phyloP scores from a whole-genome alignment of 2,888 invertebrate genomes.

The Periphyllus acericola region DNA sequence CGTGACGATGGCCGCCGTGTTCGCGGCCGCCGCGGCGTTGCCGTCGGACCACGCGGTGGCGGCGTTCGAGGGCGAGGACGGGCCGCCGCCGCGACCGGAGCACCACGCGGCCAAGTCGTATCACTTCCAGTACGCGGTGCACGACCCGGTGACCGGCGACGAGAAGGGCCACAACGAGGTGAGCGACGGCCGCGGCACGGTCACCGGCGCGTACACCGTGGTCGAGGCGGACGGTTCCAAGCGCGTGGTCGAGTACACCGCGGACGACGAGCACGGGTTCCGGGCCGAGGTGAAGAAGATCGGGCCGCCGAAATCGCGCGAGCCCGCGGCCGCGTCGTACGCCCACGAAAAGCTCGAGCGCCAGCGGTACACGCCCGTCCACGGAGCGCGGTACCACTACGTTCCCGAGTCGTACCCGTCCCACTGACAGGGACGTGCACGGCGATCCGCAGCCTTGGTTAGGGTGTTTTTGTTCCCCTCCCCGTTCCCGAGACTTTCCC shows the following conservation, averaged over 20 bases:
- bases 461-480: no score
- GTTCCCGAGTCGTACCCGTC: not conserved
- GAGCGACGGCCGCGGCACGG: conserved; percentile 39
- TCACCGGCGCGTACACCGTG: conserved; percentile 43
- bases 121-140: conserved; percentile 38
- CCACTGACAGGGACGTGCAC: not conserved
- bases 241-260: conserved; percentile 49
- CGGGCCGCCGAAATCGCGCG: not conserved
- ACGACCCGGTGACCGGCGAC: conserved; percentile 49
- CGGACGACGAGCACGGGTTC: conserved; percentile 49
- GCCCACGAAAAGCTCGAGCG: not conserved
- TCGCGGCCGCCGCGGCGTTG: not conserved
- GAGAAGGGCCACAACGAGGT: conserved; percentile 34
- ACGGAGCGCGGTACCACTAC: not conserved
- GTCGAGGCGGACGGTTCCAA: conserved; percentile 53
- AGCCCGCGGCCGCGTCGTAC: not conserved
- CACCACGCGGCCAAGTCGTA: not conserved
- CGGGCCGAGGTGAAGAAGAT: conserved; percentile 39
- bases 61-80: not conserved
- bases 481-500: no score
- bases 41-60: not conserved
- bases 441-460: no score
- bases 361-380: not conserved
- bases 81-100: no score
- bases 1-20: not conserved